phyloP scores from a whole-genome alignment of 2,797 vertebrate genomes.

The Sebastes kiyomatsui region DNA sequence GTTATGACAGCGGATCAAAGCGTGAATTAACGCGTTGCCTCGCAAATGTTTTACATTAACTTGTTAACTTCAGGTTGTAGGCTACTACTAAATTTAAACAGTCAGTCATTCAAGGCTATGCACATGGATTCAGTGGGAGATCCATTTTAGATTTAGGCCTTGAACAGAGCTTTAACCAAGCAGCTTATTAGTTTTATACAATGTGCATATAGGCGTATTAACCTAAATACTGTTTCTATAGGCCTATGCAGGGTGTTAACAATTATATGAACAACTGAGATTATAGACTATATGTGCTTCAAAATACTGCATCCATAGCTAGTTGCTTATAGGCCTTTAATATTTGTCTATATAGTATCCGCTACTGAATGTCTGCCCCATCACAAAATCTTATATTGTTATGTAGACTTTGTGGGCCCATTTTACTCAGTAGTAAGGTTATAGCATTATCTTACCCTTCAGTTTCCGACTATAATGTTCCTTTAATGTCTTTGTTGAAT shows the following conservation, averaged over 20 bases:
- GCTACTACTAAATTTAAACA: slow-evolving; percentile 50
- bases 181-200: slow-evolving; percentile 22
- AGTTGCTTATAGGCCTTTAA: neutral
- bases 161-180: slow-evolving; percentile 23
- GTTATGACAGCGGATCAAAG: slow-evolving; percentile 79
- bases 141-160: slow-evolving; percentile 49
- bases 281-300: neutral
- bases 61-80: slow-evolving; percentile 63
- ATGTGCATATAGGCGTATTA: slow-evolving; percentile 12
- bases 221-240: neutral
- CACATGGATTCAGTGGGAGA: slow-evolving; percentile 20
- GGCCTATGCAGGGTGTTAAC: neutral
- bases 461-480: neutral
- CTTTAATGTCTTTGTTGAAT: neutral
- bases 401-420: neutral
- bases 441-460: neutral
- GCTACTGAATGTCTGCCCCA: neutral
- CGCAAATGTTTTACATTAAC: slow-evolving; percentile 74
- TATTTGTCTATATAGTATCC: neutral
- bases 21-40: slow-evolving; percentile 73
- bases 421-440: neutral
- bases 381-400: too few species aligned
- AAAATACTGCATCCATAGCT: neutral
- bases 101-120: slow-evolving; percentile 30
- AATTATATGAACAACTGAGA: slow-evolving; percentile 1